Evolutionary conservation across 2,888 invertebrate species (phyloP).

Genomic region (Podotricha telesiphe): DNA sequence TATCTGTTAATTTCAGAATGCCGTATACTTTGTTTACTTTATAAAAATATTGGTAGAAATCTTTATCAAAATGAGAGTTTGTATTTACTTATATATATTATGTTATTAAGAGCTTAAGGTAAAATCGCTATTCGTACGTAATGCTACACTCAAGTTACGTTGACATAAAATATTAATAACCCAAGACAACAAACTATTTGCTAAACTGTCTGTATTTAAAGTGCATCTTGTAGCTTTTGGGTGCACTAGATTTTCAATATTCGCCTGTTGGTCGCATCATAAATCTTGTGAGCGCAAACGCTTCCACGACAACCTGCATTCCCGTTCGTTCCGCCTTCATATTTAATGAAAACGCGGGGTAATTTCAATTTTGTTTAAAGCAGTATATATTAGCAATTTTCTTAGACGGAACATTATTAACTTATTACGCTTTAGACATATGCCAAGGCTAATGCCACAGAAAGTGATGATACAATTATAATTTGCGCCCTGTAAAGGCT

Average conservation of each 20-base stretch:
- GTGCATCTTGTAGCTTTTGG: constrained; percentile 69
- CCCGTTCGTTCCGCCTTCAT: constrained; percentile 66
- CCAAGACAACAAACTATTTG: constrained; percentile 50
- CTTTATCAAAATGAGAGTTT: not conserved
- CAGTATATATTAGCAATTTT: constrained; percentile 47
- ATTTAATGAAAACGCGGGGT: constrained; percentile 77
- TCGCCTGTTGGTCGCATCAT: constrained; percentile 78
- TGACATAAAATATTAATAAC: constrained; percentile 28
- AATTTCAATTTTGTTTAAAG: constrained; percentile 62
- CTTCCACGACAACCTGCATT: constrained; percentile 74
- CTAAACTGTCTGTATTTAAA: constrained; percentile 60
- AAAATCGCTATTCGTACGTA: not conserved
- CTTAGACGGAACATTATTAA: constrained; percentile 37
- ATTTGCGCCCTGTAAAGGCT: not conserved
- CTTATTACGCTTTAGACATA: constrained; percentile 25
- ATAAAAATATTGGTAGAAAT: not conserved
- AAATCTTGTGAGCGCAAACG: constrained; percentile 70
- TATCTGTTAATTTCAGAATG: constrained; percentile 33
- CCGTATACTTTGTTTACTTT: constrained; percentile 9
- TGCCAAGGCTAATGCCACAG: not conserved
- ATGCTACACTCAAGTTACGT: not conserved
- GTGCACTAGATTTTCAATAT: constrained; percentile 76
- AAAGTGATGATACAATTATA: not conserved
- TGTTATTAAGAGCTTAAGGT: not conserved
- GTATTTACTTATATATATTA: not conserved